phyloP scores from a whole-genome alignment of 2,888 invertebrate genomes.

The Sarcophaga carnaria region DNA sequence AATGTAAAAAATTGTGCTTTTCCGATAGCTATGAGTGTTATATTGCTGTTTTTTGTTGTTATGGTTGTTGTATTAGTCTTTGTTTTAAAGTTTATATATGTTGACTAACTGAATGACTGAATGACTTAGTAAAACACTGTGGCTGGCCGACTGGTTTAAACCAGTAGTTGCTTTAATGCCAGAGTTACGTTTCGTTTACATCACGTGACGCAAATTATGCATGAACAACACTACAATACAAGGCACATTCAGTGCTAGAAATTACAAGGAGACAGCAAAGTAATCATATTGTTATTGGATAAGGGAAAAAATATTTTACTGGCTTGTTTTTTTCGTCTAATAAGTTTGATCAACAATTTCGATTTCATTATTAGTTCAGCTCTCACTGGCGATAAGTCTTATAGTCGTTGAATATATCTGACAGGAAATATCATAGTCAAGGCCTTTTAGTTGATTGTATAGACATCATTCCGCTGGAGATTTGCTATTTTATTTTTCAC shows the following conservation, averaged over 20 bases:
- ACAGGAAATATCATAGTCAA: too few relatives aligned
- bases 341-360: too few relatives aligned
- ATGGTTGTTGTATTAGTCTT: background rate
- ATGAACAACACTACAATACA: background rate
- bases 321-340: too few relatives aligned
- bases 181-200: background rate
- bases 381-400: too few relatives aligned
- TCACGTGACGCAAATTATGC: slow-evolving; percentile 51
- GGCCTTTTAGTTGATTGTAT: too few relatives aligned
- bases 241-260: slow-evolving; percentile 24
- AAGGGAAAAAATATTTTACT: slow-evolving; percentile 11
- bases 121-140: slow-evolving; percentile 39
- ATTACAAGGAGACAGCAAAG: slow-evolving; percentile 17
- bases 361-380: too few relatives aligned
- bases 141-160: background rate
- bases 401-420: too few relatives aligned
- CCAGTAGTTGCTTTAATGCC: background rate
- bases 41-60: background rate
- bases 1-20: background rate
- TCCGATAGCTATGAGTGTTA: background rate
- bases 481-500: too few relatives aligned
- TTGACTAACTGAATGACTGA: slow-evolving; percentile 45
- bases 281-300: slow-evolving; percentile 14
- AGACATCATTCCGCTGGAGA: too few relatives aligned
- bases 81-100: slow-evolving; percentile 24